phyloP scores from a whole-genome alignment of 1,140 invertebrate species.

The Drosophila sechellia region DNA sequence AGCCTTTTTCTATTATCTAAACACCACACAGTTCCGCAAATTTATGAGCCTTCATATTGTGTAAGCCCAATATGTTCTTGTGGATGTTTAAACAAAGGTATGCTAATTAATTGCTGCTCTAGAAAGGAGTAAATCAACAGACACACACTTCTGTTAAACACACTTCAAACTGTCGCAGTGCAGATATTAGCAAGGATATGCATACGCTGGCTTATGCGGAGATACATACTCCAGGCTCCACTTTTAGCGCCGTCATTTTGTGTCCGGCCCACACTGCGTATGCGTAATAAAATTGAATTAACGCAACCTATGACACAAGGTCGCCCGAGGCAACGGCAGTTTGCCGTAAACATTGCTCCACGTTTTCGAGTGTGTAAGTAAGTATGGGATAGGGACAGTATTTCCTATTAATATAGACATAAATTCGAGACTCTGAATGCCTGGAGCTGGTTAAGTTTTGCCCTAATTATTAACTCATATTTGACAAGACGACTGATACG shows the following conservation, averaged over 20 bases:
- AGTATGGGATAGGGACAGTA: slow-evolving; percentile 18
- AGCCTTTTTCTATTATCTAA: no score
- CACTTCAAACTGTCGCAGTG: slow-evolving; percentile 64
- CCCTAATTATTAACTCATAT: slow-evolving; percentile 62
- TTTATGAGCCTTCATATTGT: not conserved
- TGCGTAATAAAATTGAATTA: slow-evolving; percentile 77
- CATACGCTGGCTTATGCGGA: not conserved
- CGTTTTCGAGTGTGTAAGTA: slow-evolving; percentile 1
- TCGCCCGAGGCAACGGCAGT: slow-evolving; percentile 38
- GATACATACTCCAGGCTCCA: not conserved
- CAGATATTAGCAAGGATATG: slow-evolving; percentile 42
- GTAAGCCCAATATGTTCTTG: not conserved
- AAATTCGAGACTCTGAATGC: slow-evolving; percentile 43
- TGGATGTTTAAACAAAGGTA: slow-evolving; percentile 20
- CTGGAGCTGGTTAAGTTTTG: slow-evolving; percentile 42
- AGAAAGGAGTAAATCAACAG: slow-evolving; percentile 17
- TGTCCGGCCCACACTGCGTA: slow-evolving; percentile 53
- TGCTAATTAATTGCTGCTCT: slow-evolving; percentile 35
- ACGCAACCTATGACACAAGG: slow-evolving; percentile 56
- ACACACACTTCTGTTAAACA: slow-evolving; percentile 11
- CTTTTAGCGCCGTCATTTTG: slow-evolving; percentile 34
- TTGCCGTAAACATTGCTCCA: slow-evolving; percentile 40
- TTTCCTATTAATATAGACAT: slow-evolving; percentile 69
- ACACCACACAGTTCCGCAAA: not conserved
- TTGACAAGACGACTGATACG: slow-evolving; percentile 8